These are phyloP conservation scores for Cryptosula pallasiana DNA, from an alignment of 2,888 invertebrate genomes.

Conservation along the genomic window DNA sequence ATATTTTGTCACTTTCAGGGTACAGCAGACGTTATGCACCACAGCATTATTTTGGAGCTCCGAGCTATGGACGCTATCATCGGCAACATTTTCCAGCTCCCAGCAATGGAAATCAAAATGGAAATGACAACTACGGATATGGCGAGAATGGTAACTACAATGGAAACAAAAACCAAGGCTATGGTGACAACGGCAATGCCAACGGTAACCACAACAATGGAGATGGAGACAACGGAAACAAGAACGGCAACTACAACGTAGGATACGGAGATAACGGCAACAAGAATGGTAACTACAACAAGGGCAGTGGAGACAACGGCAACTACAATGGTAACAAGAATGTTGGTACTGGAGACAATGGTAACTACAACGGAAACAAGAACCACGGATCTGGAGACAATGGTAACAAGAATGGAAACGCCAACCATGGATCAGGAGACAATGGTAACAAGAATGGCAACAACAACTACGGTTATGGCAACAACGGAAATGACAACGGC, in stretches of 20 bases:
- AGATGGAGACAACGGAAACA: constrained; percentile 11
- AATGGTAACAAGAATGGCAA: constrained; percentile 20
- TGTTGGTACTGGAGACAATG: neutral
- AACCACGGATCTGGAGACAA: constrained; percentile 5
- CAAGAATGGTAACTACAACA: neutral
- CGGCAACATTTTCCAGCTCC: too few species aligned
- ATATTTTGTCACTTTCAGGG: too few species aligned
- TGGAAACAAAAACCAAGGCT: constrained; percentile 19
- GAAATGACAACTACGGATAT: constrained; percentile 30
- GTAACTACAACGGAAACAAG: neutral
- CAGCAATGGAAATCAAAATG: constrained; percentile 29
- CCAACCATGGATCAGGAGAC: constrained; percentile 18
- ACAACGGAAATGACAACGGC: neutral
- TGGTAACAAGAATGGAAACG: neutral
- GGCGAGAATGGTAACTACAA: constrained; percentile 25
- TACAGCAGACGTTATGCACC: too few species aligned
- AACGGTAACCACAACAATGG: neutral
- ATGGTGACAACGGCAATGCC: constrained; percentile 24
- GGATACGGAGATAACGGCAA: constrained; percentile 10
- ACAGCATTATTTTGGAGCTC: too few species aligned
- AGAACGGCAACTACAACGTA: neutral
- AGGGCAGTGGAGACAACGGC: neutral
- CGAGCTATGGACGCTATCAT: too few species aligned
- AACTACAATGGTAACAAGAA: neutral
- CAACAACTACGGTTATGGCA: neutral